Percentiles rank a stretch among this genome's conserved stretches.
These are phyloP conservation scores for Todiramphus saurophagus DNA, from an alignment of 2,113 vertebrate species.

Conservation along the genomic window DNA sequence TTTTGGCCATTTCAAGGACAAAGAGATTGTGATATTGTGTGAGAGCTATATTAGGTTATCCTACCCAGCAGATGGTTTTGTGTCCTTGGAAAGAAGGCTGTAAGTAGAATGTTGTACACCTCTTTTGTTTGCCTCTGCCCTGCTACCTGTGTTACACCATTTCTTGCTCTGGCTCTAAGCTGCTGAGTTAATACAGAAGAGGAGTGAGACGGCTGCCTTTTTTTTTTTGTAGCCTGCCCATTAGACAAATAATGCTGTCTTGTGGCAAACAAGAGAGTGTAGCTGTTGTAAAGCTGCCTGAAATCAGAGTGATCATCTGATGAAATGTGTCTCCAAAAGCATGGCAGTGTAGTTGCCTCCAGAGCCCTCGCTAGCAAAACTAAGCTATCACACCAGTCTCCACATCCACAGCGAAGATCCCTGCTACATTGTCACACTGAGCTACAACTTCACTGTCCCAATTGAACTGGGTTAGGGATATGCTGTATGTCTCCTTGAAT, in stretches of 20 bases:
- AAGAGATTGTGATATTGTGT: neutral
- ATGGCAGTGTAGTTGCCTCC: neutral
- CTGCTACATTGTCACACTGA: neutral
- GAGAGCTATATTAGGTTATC: neutral
- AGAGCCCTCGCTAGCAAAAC: neutral
- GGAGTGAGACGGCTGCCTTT: neutral
- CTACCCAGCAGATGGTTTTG: neutral
- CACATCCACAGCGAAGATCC: rapidly evolving
- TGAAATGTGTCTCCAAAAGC: neutral
- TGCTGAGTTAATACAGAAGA: neutral
- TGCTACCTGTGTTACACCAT: rapidly evolving
- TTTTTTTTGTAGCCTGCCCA: neutral
- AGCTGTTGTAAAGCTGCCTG: neutral
- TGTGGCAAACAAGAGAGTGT: neutral
- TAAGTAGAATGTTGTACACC: neutral
- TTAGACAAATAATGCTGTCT: neutral
- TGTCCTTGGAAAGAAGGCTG: neutral
- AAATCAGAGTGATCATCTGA: neutral
- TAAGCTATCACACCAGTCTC: neutral
- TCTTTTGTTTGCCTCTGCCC: neutral
- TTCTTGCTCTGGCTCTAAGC: neutral
- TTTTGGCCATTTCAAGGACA: neutral
- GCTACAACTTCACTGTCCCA: neutral
- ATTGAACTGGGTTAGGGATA: neutral
- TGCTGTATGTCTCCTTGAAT: neutral